Evolutionary conservation across 2,113 vertebrate species (phyloP), one percentile per base, ranked within the genome.

Genomic region (Grammomys surdaster): DNA sequence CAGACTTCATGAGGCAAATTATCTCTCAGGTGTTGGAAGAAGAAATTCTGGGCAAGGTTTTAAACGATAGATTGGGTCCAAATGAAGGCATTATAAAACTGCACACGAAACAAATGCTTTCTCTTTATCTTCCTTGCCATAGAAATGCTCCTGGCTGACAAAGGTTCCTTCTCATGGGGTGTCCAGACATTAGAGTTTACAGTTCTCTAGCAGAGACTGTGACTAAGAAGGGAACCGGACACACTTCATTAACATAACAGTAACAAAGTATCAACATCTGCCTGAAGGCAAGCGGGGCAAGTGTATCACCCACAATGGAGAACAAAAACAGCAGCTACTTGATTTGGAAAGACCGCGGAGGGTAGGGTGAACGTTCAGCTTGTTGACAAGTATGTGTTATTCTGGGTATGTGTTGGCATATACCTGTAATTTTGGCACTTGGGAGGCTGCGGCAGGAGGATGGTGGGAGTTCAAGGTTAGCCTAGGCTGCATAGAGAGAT

Each of bases 161-260:
- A 28, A 67, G 3, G 24, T 76, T 85, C 73, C 33, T 73, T 88
- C 91, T 36, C 31, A 56, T 14, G 43, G 56, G 46, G 17, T 69
- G 12, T 73, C 69, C 14, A 46, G 81, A 92, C 43, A 94, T n/a
- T 0, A 72, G 56, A 81, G 28, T 86, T 60, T 22, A 88, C 1
- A 43, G 43, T 7, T 73, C 12, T 28, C 9, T 54, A 48, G 67
- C 7, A 86, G 78, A 78, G 58, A 10, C 3, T 56, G 60, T 1
- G 33, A 76, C 17, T 77, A 86, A 77, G 43, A 46, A 28, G 46
- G 43, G 4, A 76, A 60, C 17, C 31, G 26, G 73, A 51, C 3
- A 85, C 16, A 77, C 6, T 93, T 73, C 70, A 69, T 90, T 93
- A 90, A 93, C 91, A 60, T 36, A 80, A 69, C 67, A 95, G 56